Percentiles rank a stretch among this genome's conserved stretches.
These are phyloP conservation scores for Eulemur coronatus DNA, from an alignment of 2,797 vertebrate genomes.

Conservation along the genomic window DNA sequence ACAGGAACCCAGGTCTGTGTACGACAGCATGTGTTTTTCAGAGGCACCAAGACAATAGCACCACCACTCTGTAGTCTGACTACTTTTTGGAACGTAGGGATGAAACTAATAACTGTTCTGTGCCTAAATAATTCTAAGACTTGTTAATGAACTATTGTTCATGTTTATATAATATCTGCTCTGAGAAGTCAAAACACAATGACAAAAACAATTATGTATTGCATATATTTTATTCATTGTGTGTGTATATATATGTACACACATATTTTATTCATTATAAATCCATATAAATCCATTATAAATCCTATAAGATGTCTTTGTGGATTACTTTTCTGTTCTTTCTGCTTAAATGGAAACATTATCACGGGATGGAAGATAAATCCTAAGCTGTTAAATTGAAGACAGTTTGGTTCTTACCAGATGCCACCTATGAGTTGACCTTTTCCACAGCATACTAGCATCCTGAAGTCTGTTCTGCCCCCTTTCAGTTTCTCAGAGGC, in stretches of 20 bases:
- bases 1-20: not conserved
- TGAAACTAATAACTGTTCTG: not conserved
- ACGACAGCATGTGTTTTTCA: not conserved
- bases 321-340: not conserved
- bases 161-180: not conserved
- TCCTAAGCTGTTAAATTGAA: conserved; percentile 1
- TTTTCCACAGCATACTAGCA: not conserved
- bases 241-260: not conserved
- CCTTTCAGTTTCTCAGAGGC: not conserved
- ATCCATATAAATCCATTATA: not conserved
- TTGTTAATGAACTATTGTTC: not conserved
- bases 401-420: not conserved
- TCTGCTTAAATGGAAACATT: not conserved
- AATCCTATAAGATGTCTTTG: not conserved
- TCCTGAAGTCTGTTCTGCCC: not conserved
- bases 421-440: not conserved
- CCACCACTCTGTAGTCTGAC: not conserved
- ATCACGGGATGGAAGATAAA: not conserved
- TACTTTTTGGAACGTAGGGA: not conserved
- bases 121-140: not conserved
- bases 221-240: not conserved
- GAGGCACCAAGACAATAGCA: not conserved
- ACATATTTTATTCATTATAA: not conserved
- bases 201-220: not conserved
- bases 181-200: not conserved